Conservation (phyloP, 2,113 vertebrate species). For the Dicentrarchus labrax region DNA sequence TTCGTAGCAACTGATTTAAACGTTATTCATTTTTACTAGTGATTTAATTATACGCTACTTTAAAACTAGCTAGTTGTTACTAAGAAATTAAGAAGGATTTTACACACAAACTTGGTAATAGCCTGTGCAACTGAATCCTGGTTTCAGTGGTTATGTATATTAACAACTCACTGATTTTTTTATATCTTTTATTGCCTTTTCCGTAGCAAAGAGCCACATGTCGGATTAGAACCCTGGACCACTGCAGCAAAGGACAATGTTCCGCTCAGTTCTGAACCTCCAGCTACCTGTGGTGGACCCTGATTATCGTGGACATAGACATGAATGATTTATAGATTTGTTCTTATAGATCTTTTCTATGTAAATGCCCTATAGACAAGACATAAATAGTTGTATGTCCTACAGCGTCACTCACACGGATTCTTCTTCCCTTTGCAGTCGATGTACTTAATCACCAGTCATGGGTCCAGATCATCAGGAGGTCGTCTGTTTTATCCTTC, state of each 20-base stretch:
- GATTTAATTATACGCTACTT: background rate
- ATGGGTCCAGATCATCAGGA: slow-evolving; percentile 23
- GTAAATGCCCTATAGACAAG: background rate
- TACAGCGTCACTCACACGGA: background rate
- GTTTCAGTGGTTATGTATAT: background rate
- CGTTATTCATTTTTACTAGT: background rate
- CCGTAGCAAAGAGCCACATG: too few species aligned
- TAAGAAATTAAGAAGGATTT: background rate
- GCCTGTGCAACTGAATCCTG: background rate
- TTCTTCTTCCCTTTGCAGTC: background rate
- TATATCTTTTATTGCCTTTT: too few species aligned
- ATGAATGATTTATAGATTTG: background rate
- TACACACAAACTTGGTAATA: background rate
- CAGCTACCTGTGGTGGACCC: background rate
- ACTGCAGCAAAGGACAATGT: background rate
- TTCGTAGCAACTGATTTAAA: background rate
- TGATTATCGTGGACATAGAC: background rate
- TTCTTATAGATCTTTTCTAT: background rate
- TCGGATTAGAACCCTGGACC: too few species aligned
- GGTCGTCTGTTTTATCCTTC: slow-evolving; percentile 11
- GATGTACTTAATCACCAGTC: slow-evolving; percentile 17
- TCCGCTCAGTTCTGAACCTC: background rate
- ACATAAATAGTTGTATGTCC: slow-evolving; percentile 3
- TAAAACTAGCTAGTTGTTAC: too few species aligned
- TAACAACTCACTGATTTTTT: too few species aligned